Conservation (phyloP, 2,797 vertebrate genomes). For the Rachycentron canadum region DNA sequence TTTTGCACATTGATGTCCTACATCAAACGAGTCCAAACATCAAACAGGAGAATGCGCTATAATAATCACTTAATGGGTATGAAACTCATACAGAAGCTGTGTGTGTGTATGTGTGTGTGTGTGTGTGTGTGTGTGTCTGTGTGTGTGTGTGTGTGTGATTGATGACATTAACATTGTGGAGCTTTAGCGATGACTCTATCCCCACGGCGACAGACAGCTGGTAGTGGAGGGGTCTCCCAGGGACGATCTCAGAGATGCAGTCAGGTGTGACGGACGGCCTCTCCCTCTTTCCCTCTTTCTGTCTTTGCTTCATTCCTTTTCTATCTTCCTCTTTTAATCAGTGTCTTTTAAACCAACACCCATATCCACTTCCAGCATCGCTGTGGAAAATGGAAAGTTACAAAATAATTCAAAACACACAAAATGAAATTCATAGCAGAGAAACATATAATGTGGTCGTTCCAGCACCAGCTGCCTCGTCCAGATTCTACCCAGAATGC, state of each 20-base stretch:
- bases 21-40: background rate
- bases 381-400: background rate
- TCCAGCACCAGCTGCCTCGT: background rate
- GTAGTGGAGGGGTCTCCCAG: slow-evolving; percentile 61
- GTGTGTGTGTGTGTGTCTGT: too few species aligned
- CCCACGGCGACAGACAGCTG: slow-evolving; percentile 70
- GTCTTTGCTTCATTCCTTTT: background rate
- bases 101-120: background rate
- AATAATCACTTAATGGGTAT: background rate
- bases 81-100: background rate
- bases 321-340: background rate
- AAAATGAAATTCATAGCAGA: slow-evolving; percentile 1
- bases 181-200: slow-evolving; percentile 5
- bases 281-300: background rate
- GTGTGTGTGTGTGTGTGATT: background rate
- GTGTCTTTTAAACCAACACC: background rate
- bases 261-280: slow-evolving; percentile 22
- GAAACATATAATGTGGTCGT: background rate
- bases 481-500: slow-evolving; percentile 7
- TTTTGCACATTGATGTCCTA: too few species aligned
- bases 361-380: background rate
- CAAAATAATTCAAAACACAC: background rate
- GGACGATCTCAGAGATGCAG: slow-evolving; percentile 37
- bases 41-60: background rate
- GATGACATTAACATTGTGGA: slow-evolving; percentile 4